phyloP scores from a whole-genome alignment of 2,888 invertebrate species.

The Eristalis pertinax region DNA sequence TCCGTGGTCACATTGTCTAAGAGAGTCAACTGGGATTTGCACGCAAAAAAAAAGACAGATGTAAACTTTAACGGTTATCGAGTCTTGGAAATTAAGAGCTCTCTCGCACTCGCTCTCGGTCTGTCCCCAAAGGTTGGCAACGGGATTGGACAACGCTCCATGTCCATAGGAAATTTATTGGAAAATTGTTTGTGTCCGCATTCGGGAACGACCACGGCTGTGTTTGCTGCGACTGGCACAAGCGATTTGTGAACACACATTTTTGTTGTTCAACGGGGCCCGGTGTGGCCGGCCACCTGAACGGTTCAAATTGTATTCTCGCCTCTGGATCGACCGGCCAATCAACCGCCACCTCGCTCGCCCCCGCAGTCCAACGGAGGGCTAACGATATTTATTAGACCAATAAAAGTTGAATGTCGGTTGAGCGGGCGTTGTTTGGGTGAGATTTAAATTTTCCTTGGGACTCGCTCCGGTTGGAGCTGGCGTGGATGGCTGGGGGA shows the following conservation, averaged over 20 bases:
- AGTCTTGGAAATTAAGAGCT: slow-evolving; percentile 69
- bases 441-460: slow-evolving; percentile 23
- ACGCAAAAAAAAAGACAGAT: slow-evolving; percentile 1
- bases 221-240: slow-evolving; percentile 26
- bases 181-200: slow-evolving; percentile 63
- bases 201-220: slow-evolving; percentile 22
- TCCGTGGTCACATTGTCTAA: slow-evolving; percentile 10
- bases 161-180: slow-evolving; percentile 67
- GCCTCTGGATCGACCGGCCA: neutral
- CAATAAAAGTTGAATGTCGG: slow-evolving; percentile 61
- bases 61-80: slow-evolving; percentile 55
- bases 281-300: slow-evolving; percentile 51
- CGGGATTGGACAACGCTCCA: slow-evolving; percentile 17
- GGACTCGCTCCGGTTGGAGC: neutral
- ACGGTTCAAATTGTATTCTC: slow-evolving; percentile 10
- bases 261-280: slow-evolving; percentile 34
- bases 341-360: too few relatives aligned
- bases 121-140: slow-evolving; percentile 21
- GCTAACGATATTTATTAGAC: slow-evolving; percentile 43
- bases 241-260: slow-evolving; percentile 48
- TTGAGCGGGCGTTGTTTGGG: neutral
- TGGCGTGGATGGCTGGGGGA: neutral
- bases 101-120: slow-evolving; percentile 44
- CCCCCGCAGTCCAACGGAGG: neutral
- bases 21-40: slow-evolving; percentile 1